Percentiles rank a stretch among this genome's conserved stretches.
Conservation (phyloP, 1,140 invertebrate genomes). For the Cyclina sinensis region DNA sequence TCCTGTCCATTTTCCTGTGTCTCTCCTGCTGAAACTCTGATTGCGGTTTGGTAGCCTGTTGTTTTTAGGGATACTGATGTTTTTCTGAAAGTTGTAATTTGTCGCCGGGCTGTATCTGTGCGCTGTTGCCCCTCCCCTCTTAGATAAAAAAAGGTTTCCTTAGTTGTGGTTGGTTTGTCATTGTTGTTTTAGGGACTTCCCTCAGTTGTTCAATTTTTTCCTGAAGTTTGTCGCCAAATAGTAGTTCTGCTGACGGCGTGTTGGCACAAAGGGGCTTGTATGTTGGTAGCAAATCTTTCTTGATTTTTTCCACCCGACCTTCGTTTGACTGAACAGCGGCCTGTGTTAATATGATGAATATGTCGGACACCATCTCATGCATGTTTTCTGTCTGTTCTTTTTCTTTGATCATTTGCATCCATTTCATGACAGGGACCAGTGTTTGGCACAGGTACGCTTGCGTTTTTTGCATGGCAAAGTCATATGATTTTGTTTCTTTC, state of each 20-base stretch:
- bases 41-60: too few relatives aligned
- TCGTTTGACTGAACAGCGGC: conserved; percentile 9
- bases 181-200: not conserved
- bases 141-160: too few relatives aligned
- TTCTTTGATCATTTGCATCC: not conserved
- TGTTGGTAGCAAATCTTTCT: too few relatives aligned
- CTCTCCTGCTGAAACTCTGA: too few relatives aligned
- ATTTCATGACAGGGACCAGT: not conserved
- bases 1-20: too few relatives aligned
- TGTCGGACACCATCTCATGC: not conserved
- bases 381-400: not conserved
- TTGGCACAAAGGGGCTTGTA: not conserved
- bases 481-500: conserved; percentile 19
- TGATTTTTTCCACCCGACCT: conserved; percentile 8
- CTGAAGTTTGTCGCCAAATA: conserved; percentile 8
- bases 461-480: conserved; percentile 20
- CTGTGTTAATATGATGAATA: conserved; percentile 14
- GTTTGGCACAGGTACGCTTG: conserved; percentile 18
- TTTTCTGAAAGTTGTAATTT: too few relatives aligned
- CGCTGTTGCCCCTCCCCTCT: too few relatives aligned
- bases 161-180: too few relatives aligned
- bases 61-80: too few relatives aligned
- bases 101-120: too few relatives aligned
- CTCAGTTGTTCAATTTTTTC: conserved; percentile 1
- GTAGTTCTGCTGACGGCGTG: too few relatives aligned